Percentiles rank a stretch among this genome's conserved stretches.
phyloP scores from a whole-genome alignment of 2,797 vertebrate species.

The Coccyzus lansbergi region DNA sequence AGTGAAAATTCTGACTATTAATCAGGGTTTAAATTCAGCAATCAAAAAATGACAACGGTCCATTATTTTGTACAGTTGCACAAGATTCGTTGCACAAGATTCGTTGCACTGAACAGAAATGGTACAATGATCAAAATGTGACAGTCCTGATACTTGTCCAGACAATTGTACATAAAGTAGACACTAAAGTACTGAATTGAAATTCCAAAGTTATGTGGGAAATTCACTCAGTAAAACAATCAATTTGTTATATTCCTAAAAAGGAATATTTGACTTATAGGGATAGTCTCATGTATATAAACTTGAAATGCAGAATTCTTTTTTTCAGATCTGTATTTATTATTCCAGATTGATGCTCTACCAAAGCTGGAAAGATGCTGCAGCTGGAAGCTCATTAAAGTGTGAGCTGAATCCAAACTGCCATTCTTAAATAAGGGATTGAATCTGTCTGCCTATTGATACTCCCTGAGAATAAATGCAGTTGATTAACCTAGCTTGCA shows the following conservation, averaged over 20 bases:
- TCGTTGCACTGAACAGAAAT: background rate
- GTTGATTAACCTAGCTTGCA: background rate
- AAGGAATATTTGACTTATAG: background rate
- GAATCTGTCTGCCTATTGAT: background rate
- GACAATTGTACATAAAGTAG: background rate
- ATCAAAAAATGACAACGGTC: background rate
- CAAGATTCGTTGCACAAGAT: background rate
- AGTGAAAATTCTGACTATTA: background rate
- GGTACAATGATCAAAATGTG: background rate
- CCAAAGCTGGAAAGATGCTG: background rate
- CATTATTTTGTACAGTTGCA: background rate
- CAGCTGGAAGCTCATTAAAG: background rate
- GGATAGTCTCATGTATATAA: background rate
- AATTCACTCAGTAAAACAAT: background rate
- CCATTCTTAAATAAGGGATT: background rate
- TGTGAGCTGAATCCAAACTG: conserved; percentile 11
- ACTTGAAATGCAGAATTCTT: background rate
- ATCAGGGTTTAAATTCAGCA: background rate
- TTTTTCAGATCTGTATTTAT: background rate
- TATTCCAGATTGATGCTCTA: background rate
- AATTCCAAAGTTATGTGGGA: background rate
- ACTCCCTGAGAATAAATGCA: background rate
- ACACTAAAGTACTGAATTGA: background rate
- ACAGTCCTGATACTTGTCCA: background rate
- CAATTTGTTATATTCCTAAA: background rate